phyloP scores from a whole-genome alignment of 2,113 vertebrate species.

The Mormoops blainvillei region DNA sequence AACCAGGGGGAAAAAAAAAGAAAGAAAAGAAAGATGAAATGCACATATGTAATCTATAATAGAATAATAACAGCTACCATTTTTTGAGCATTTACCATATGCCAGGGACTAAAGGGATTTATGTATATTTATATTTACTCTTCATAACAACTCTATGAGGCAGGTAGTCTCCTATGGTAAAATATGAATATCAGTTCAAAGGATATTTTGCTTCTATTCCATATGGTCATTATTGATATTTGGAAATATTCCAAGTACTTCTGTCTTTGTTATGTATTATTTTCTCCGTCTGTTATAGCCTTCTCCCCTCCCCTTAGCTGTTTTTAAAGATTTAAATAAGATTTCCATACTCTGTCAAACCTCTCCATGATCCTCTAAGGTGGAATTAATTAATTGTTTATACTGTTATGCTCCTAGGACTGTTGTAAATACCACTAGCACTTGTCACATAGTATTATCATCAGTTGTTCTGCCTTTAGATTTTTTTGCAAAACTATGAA shows the following conservation, averaged over 20 bases:
- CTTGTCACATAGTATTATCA: background rate
- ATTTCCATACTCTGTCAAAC: background rate
- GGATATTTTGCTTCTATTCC: background rate
- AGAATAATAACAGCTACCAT: background rate
- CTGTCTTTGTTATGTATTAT: background rate
- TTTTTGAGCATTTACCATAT: background rate
- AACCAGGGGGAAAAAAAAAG: background rate
- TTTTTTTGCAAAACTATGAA: background rate
- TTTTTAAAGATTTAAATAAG: constrained; percentile 31
- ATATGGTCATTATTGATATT: background rate
- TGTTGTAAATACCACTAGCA: background rate
- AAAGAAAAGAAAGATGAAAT: background rate
- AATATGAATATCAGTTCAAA: background rate
- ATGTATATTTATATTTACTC: background rate
- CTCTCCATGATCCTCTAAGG: background rate
- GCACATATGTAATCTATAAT: background rate
- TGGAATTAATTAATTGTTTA: background rate
- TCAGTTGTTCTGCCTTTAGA: background rate
- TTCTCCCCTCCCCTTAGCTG: background rate
- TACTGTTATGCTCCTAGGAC: background rate
- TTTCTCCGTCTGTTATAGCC: background rate
- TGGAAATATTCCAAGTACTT: background rate
- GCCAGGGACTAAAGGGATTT: background rate
- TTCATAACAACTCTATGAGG: background rate
- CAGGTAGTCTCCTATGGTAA: background rate